Conservation (phyloP, 2,797 vertebrate genomes). For the Kryptolebias ocellatus region DNA sequence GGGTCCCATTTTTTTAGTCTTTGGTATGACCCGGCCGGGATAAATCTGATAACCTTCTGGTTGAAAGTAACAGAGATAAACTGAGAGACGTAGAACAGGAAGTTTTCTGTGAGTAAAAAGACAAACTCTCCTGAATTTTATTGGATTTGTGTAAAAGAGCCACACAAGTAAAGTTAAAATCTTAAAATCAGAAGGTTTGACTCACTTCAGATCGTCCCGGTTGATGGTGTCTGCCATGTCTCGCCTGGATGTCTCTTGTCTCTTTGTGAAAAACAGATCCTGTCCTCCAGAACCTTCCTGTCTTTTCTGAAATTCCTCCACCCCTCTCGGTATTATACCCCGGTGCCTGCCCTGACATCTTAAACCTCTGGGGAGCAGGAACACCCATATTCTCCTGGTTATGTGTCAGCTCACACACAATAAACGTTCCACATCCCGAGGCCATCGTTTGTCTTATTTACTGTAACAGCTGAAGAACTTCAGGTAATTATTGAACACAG, state of each 20-base stretch:
- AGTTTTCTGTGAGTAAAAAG: too few species aligned
- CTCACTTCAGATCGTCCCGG: conserved; percentile 77
- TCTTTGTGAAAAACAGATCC: neutral
- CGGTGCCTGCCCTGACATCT: conserved; percentile 71
- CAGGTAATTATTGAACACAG: conserved; percentile 3
- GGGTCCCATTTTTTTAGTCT: too few species aligned
- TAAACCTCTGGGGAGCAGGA: conserved; percentile 81
- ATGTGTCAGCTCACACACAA: conserved; percentile 67
- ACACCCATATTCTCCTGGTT: conserved; percentile 80
- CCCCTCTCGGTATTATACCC: conserved; percentile 63
- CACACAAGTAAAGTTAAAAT: neutral
- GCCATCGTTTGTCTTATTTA: conserved; percentile 59
- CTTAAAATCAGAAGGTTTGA: conserved; percentile 11
- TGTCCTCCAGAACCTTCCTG: conserved; percentile 16
- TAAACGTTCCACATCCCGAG: conserved; percentile 52
- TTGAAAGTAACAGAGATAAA: too few species aligned
- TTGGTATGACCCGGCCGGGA: too few species aligned
- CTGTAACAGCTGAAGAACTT: conserved; percentile 35
- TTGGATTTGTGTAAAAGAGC: too few species aligned
- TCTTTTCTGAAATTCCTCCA: conserved; percentile 40
- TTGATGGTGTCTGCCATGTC: conserved; percentile 29
- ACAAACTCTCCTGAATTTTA: too few species aligned
- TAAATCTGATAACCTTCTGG: too few species aligned
- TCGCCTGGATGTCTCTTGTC: conserved; percentile 20
- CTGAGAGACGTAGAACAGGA: too few species aligned